These are phyloP conservation scores for Tribolium castaneum DNA, from an alignment of 1,140 invertebrate genomes.

Conservation along the genomic window DNA sequence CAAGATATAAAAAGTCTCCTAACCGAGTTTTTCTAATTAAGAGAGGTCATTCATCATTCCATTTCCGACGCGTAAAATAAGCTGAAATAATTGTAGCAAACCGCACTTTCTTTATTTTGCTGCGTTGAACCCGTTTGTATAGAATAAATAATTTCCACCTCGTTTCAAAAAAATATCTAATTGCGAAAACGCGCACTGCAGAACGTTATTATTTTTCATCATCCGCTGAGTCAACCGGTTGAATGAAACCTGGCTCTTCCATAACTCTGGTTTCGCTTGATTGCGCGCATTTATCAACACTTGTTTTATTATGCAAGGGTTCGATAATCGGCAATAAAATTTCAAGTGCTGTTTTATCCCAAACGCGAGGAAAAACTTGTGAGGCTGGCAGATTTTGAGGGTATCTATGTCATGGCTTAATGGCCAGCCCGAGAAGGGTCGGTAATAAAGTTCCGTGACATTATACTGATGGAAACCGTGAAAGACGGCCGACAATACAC, in stretches of 20 bases:
- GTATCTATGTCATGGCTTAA: constrained; percentile 35
- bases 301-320: constrained; percentile 1
- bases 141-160: neutral
- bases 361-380: constrained; percentile 2
- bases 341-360: constrained; percentile 1
- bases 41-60: no score
- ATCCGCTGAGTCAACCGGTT: neutral
- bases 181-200: neutral
- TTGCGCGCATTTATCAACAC: neutral
- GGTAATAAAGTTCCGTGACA: constrained; percentile 35
- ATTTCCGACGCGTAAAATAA: no score
- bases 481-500: constrained; percentile 31
- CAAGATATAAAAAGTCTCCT: no score
- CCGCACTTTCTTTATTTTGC: no score
- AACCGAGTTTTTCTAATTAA: no score
- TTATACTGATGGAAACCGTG: constrained; percentile 33
- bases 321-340: constrained; percentile 25
- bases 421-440: constrained; percentile 19
- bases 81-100: no score
- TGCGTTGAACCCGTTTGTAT: neutral
- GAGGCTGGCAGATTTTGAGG: constrained; percentile 29
- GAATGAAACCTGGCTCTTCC: neutral
- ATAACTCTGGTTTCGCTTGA: neutral
- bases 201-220: constrained; percentile 10
- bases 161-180: neutral